phyloP scores from a whole-genome alignment of 2,113 vertebrate species.

The Zingel zingel region DNA sequence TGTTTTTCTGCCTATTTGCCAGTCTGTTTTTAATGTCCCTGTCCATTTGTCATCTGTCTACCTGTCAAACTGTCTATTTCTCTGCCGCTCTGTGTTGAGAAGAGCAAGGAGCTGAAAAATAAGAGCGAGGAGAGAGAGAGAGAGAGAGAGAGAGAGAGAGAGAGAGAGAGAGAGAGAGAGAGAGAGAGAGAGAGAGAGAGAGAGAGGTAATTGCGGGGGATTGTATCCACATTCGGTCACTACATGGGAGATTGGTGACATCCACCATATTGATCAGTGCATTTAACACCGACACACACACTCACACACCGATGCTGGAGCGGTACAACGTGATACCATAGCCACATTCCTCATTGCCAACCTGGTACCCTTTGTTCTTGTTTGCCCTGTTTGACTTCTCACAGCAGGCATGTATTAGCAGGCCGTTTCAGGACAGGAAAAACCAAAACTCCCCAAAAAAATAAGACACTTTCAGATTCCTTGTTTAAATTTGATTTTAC shows the following conservation, averaged over 20 bases:
- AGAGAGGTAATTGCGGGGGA: conserved; percentile 57
- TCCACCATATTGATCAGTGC: conserved; percentile 73
- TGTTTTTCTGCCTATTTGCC: background rate
- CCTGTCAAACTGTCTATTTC: background rate
- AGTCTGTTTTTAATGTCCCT: background rate
- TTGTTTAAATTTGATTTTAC: too few relatives aligned
- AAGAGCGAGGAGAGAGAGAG: too few relatives aligned
- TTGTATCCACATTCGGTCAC: conserved; percentile 60
- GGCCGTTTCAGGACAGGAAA: background rate
- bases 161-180: background rate
- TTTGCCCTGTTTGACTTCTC: conserved; percentile 20
- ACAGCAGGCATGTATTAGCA: conserved; percentile 9
- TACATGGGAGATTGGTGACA: conserved; percentile 70
- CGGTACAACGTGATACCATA: conserved; percentile 31
- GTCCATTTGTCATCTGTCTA: background rate
- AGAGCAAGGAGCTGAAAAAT: background rate
- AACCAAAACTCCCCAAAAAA: too few relatives aligned
- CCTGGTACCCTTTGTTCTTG: background rate
- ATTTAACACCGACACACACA: conserved; percentile 53
- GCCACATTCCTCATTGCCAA: conserved; percentile 6
- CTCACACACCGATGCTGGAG: conserved; percentile 10
- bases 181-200: background rate
- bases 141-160: too few relatives aligned
- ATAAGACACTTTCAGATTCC: too few relatives aligned
- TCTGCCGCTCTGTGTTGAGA: background rate